Percentiles rank a stretch among this genome's conserved stretches.
These are phyloP conservation scores for Dysidea cf. avara DNA, from an alignment of 37 sponge, comb jelly and placozoan genomes.

Conservation along the genomic window DNA sequence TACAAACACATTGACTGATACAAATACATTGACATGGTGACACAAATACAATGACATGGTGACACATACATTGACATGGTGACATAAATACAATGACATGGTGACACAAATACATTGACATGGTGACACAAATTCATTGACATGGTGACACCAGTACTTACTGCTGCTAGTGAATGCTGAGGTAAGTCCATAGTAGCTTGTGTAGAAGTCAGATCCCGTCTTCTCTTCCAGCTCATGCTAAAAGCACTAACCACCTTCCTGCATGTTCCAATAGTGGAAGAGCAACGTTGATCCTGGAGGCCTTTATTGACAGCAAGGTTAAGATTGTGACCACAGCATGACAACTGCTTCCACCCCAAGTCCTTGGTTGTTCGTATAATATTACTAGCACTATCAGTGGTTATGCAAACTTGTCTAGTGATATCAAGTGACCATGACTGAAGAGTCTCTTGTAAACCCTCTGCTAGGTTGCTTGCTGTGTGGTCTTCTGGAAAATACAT, in stretches of 20 bases:
- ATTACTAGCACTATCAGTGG: slow-evolving; percentile 27
- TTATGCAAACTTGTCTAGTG: slow-evolving; percentile 1
- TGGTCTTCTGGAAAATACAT: slow-evolving; percentile 36
- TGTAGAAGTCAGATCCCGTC: not conserved
- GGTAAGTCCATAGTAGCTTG: slow-evolving; percentile 7
- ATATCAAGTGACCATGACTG: slow-evolving; percentile 4
- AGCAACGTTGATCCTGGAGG: not conserved
- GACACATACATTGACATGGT: too few species aligned
- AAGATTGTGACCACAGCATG: slow-evolving; percentile 29
- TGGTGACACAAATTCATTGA: too few species aligned
- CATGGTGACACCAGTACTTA: too few species aligned
- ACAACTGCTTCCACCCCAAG: not conserved
- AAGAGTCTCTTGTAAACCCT: slow-evolving; percentile 5
- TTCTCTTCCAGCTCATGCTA: slow-evolving; percentile 13
- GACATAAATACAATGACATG: too few species aligned
- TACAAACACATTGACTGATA: too few species aligned
- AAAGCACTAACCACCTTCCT: slow-evolving; percentile 17
- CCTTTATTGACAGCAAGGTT: slow-evolving; percentile 23
- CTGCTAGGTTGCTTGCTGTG: slow-evolving; percentile 21
- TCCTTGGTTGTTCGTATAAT: not conserved
- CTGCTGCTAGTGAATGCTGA: slow-evolving; percentile 3
- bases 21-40: too few species aligned
- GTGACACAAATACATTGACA: too few species aligned
- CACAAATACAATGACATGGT: too few species aligned
- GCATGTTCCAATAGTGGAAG: not conserved